Evolutionary conservation across 2,113 vertebrate species (phyloP), one percentile per base, ranked within the genome.

Genomic region (Lepus europaeus): DNA sequence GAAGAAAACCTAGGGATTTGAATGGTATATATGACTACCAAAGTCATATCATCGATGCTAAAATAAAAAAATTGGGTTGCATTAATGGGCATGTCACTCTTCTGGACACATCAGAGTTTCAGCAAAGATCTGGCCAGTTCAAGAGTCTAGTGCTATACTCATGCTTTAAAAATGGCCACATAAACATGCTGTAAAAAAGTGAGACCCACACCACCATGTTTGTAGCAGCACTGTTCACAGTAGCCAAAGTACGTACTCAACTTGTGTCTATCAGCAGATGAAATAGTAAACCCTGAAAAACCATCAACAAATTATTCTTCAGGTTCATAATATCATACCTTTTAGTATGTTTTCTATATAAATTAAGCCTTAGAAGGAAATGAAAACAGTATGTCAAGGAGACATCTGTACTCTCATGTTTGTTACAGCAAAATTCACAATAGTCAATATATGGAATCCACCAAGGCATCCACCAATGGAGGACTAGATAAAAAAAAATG

Each of bases 261-360:
- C 56, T 16, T 5, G 56, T 14, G 56, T 19, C 17, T 19, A 59
- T 59, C 56, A 59, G 19, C 56, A 45, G 45, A 45, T 79, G 14
- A 70, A 85, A 83, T 1, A 49, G 13, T 27, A 69, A 83, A 45
- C 9, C 17, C 13, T 66, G n/a, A 81, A 69, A 87, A 13, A 53
- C 5, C 17, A 16, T 51, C 13, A 33, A 39, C 6, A 70, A 59
- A 68, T 14, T 63, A 39, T 61, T 89, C 86, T 73, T 90, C 59
- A 79, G n/a, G 90, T 25, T 63, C 61, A 16, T 90, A 79, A 92
- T 68, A 76, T 9, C 53, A 90, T 80, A 87, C 29, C 51, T 79
- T 77, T 3, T 78, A 13, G 9, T 68, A 45, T 23, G 10, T 39
- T 68, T 78, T 73, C 83, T 84, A 9, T 10, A 84, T 25, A 76